Base-by-base conservation (phyloP, 2,113 vertebrate species). In the Notiomystis cincta region DNA sequence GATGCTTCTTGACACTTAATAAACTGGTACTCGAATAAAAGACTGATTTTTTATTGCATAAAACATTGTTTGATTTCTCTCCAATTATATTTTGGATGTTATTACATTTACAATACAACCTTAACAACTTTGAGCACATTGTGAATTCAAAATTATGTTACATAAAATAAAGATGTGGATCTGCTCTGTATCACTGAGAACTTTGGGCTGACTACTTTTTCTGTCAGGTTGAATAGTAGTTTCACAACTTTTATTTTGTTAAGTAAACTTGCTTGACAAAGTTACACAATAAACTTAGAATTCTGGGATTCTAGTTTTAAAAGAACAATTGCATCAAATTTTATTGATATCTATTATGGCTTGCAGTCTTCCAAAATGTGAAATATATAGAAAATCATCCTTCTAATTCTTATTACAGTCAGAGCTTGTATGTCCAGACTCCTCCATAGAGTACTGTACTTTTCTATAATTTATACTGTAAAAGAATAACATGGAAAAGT, bases 1-100 rank as follows among this genome's bases (percentile, higher is more conserved):
- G 37, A 30, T 86, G 15, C 10, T n/a, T 92, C 57, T 85, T 79
- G 40, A 80, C 18, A 45, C 69, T 88, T 82, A 89, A 88, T 42
- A 90, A 44, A 37, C 16, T 57, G 60, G 20, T 7, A 71, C 42
- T 65, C 13, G 77, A 57, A 78, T 37, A 37, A 90, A 80, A 15
- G 28, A 54, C 23, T 48, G 17, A 35, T 56, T 86, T 7, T 80
- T 87, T 91, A 73, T 48, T 86, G 17, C 40, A 72, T 54, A 73
- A 89, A 65, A 58, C 4, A n/a, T n/a, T 57, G 3, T 47, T 73
- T 58, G 22, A 72, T 70, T 92, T 85, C 18, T 88, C 33, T 72
- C 42, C 40, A 50, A 35, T 57, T 44, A 45, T 22, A 88, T 86
- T 89, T 60, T 53, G 10, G 10, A 4, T 33, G 48, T 73, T 79